Evolutionary conservation across 2,113 vertebrate species (phyloP).

Genomic region (Physeter macrocephalus): DNA sequence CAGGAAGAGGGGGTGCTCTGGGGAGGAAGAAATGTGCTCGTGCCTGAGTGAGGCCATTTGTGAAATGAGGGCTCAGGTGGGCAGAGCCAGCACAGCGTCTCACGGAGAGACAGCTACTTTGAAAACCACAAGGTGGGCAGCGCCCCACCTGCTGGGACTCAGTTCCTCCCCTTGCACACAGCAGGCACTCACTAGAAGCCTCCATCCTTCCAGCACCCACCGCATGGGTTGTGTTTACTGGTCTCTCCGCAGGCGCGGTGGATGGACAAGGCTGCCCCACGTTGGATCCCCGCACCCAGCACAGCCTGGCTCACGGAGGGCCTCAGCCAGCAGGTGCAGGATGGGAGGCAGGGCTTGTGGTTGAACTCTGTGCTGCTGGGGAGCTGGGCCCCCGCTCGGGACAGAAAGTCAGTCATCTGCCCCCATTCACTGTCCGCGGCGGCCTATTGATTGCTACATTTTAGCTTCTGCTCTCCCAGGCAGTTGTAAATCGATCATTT

Average conservation of each 20-base stretch:
- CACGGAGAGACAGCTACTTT: background rate
- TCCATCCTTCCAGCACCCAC: too few species aligned
- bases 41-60: background rate
- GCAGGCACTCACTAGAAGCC: background rate
- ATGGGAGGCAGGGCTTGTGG: background rate
- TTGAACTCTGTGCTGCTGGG: background rate
- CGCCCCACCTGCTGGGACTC: background rate
- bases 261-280: too few species aligned
- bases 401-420: background rate
- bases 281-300: background rate
- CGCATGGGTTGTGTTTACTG: background rate
- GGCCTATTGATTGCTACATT: background rate
- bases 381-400: rapidly evolving
- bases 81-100: background rate
- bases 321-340: background rate
- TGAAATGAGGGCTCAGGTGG: background rate
- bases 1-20: background rate
- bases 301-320: background rate
- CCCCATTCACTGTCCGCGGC: rapidly evolving
- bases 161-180: background rate
- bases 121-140: background rate
- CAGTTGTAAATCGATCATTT: background rate
- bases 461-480: background rate
- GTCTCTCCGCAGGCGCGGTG: background rate
- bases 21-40: background rate